Evolutionary conservation across 1,140 invertebrate species (phyloP), one percentile per base, ranked within the genome.

Genomic region (Alviniconcha marisindica): DNA sequence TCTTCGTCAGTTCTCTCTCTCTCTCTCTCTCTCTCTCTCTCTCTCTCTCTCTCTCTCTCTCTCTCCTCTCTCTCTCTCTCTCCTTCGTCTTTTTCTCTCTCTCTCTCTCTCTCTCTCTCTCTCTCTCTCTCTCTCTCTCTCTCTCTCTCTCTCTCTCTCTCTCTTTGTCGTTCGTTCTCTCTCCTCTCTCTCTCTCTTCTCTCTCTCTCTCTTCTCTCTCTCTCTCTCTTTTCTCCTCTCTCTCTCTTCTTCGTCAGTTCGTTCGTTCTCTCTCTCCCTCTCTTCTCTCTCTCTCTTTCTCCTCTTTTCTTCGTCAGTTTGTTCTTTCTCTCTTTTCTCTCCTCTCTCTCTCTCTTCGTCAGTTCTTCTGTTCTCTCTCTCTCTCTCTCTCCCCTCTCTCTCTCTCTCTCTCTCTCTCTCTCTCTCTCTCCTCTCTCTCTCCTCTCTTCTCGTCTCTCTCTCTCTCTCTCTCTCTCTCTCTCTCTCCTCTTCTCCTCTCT

Each of bases 31-130:
- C 40, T 42, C 40, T 76, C 73, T 78, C 33, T 40, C 40, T 76
- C 76, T 76, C 40, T 40, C 40, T 77, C 74, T 77, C 40, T 40
- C 40, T 77, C 77, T 78, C 77, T 51, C 40, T 40, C 40, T n/a
- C 36, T 73, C 24, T 73, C 36, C 24, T 73, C 36, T 18, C n/a
- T 56, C 15, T 56, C n/a, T 15, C n/a, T 56, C 15, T 56, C n/a
- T 15, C n/a, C n/a, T 15, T 56, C n/a, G n/a, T 56, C n/a, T 15
- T 56, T 56, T 15, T 56, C n/a, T 15, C n/a, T 56, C 15, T 69
- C n/a, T 40, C 71, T 74, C 21, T 38, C 28, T 5, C 40, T 74
- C 36, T 74, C 40, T 40, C 40, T 76, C 42, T 76, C 40, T 42
- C 40, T 76, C 42, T 44, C 40, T 42, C 40, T 76, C 42, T 44